Evolutionary conservation across 2,888 invertebrate genomes (phyloP), one percentile per base, ranked within the genome.

Genomic region (Hirtodrosophila confusa): DNA sequence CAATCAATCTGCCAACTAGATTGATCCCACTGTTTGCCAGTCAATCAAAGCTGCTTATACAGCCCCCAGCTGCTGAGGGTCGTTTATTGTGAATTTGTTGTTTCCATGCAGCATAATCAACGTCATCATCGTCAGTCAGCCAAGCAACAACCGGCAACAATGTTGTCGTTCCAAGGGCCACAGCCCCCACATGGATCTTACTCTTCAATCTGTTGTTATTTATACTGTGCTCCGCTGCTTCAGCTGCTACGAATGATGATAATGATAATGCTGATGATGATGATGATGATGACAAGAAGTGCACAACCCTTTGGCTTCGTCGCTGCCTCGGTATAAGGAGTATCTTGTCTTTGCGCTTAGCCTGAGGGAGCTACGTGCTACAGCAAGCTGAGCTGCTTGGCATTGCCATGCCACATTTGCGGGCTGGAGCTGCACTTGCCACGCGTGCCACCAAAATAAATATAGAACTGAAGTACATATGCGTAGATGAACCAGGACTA

Each of bases 361-460:
- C 65, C 65, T 41, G 40, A 40, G 17, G 58, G 40, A 29, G 45
- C 49, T 60, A 63, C 72, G 75, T 76, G 57, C 51, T 57, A 10
- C 62, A 48, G 54, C 45, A 29, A 41, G 36, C 41, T 23, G 35
- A 56, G 43, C 35, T 83, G 69, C 62, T 61, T 51, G 64, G 40
- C 53, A 45, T 33, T 51, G 61, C 69, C 67, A 70, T 75, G 78
- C 87, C 72, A 72, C 86, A 78, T 71, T 78, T 79, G 66, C 68
- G 49, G 64, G 74, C 67, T 69, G 61, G 27, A 45, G 68, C 77
- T 80, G 65, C 80, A 79, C 80, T 83, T 82, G 72, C 85, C 69
- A 80, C 78, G 78, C 80, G 75, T 74, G 70, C 77, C 64, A 72
- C 56, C 51, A 78, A 86, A 82, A 86, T 80, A 84, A 78, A 80